Base-by-base conservation (phyloP, 2,113 vertebrate genomes). In the Nycticryphes semicollaris region DNA sequence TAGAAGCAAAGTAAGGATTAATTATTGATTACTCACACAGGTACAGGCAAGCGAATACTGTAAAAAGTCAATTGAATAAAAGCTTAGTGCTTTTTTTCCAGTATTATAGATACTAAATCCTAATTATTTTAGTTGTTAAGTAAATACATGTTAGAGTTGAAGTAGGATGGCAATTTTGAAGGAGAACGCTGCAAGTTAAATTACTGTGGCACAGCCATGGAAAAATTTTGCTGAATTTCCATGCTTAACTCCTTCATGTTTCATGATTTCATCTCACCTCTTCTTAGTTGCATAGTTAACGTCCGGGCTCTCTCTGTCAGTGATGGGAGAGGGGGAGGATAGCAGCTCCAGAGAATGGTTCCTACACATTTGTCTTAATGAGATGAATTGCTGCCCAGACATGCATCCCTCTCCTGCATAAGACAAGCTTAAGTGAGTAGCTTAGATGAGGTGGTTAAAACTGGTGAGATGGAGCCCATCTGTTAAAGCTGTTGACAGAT, bases 241-340 rank as follows among this genome's bases (percentile, higher is more conserved):
- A 0, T 43, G 30, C n/a, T 41, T 47, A 77, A n/a, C n/a, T 50
- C 14, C 50, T 72, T 43, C 12, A 30, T 0, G 0, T 82, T 75
- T 79, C 2, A 0, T 93, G 7, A 50, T 78, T 97, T 59, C 22
- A 33, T 75, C 37, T 89, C 28, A 3, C 37, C 17, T 57, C 20
- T 33, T 69, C 81, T 63, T 53, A 69, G 25, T 43, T 87, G 56
- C 14, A 1, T 19, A 74, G 20, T 50, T 93, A 31, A 54, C 0
- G 5, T 47, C 41, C 62, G 20, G 17, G 9, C 10, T 7, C 9
- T 68, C 9, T 45, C 41, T 80, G 50, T 73, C 17, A 27, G 1
- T 47, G 60, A 7, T 78, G 51, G 54, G 66, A 73, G n/a, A 59
- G 50, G 12, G 24, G n/a, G 33, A 76, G 35, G 23, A 2, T 5